Percentiles rank a stretch among this genome's conserved stretches.
phyloP scores from a whole-genome alignment of 37 sponge, comb jelly and placozoan genomes.

The Oscarella lobularis region DNA sequence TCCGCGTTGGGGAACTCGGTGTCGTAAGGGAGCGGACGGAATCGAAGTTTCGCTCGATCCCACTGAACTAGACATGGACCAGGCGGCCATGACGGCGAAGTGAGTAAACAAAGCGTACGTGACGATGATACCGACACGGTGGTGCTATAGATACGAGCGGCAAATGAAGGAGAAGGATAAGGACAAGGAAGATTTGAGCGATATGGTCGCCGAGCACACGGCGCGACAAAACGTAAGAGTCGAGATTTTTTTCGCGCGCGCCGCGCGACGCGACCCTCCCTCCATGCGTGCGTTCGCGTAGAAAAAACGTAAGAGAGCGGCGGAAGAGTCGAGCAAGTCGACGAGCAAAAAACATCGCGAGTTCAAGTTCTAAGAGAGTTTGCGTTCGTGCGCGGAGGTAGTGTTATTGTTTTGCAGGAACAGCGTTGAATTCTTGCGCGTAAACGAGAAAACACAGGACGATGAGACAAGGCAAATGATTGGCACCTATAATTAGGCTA shows the following conservation, averaged over 20 bases:
- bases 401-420: not conserved
- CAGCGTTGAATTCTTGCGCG: not conserved
- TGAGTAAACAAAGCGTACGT: constrained; percentile 12
- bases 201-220: constrained; percentile 87
- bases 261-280: too few species aligned
- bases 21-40: constrained; percentile 20
- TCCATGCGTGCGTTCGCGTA: not conserved
- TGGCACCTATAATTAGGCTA: too few species aligned
- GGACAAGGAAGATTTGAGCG: constrained; percentile 65
- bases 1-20: constrained; percentile 19
- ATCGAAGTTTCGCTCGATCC: constrained; percentile 75
- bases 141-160: constrained; percentile 62
- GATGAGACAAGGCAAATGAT: not conserved
- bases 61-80: constrained; percentile 73
- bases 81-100: constrained; percentile 79
- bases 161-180: constrained; percentile 43
- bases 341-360: constrained; percentile 28
- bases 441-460: not conserved
- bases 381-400: not conserved
- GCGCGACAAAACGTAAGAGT: constrained; percentile 62
- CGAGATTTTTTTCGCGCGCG: too few species aligned
- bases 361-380: constrained; percentile 25
- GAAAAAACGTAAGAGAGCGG: constrained; percentile 16
- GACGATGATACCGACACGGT: too few species aligned
- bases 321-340: constrained; percentile 9